Evolutionary conservation across 2,797 vertebrate species (phyloP), one percentile per base, ranked within the genome.

Genomic region (Phyllotis vaccarum): DNA sequence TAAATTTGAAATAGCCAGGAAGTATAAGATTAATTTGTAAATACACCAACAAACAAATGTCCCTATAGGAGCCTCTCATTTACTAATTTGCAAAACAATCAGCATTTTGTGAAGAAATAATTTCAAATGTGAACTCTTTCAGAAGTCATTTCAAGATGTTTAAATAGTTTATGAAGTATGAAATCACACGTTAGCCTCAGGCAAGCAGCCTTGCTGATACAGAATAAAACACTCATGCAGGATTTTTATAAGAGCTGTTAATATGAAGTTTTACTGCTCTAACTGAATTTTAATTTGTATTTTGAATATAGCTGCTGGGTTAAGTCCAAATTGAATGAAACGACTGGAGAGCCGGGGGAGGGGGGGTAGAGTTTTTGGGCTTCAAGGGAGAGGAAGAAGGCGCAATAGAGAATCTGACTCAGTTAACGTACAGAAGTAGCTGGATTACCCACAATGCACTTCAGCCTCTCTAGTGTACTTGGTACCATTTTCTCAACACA

Each of bases 141-240:
- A 56, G 87, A 93, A 93, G 85, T 37, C 75, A 27, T 90, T 97
- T 97, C 96, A 86, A 94, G 64, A 54, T 96, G 74, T 89, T 91
- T 97, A 93, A 95, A 92, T 62, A 93, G 97, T 98, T 95, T 96
- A 82, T 78, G 72, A 96, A 96, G 46, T 86, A 43, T 78, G 80
- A 90, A 98, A 96, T 92, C 43, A 17, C 76, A 92, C n/a, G 3
- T 82, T 62, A 89, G 88, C 95, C 93, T 93, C 64, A 72, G 78
- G 94, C 70, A 60, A 58, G 37, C 29, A 13, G 79, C 90, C 74
- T 64, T 87, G 72, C 68, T 90, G 74, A 52, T 90, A 72, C 1
- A 85, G 75, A 95, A 92, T 90, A 91, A 97, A 93, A 86, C 81
- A 72, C 37, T 68, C 46, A 70, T 60, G 56, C 16, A 21, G 88